A percentile compares a stretch with the other conserved stretches of the same genome.
phyloP scores from a whole-genome alignment of 2,888 invertebrate species.

The Hololepta plana region DNA sequence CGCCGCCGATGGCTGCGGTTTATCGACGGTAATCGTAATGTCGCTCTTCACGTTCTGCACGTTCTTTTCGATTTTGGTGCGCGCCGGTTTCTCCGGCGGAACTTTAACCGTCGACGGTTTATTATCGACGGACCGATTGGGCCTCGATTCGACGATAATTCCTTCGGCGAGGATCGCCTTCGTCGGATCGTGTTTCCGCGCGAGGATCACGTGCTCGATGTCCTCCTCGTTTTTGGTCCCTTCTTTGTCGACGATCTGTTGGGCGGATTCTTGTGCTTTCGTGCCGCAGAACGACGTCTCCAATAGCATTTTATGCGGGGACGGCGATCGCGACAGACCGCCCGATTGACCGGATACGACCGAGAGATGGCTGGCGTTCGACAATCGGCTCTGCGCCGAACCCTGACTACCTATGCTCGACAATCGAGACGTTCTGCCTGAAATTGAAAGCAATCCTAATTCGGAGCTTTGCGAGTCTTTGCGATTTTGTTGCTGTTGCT shows the following conservation, averaged over 20 bases:
- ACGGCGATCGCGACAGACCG: conserved; percentile 50
- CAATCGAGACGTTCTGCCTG: conserved; percentile 64
- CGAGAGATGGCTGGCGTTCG: conserved; percentile 36
- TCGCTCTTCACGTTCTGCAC: conserved; percentile 12
- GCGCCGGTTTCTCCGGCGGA: conserved; percentile 15
- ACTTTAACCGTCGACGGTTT: conserved; percentile 17
- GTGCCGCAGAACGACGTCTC: conserved; percentile 85
- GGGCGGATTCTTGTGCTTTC: conserved; percentile 37
- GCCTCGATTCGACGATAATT: conserved; percentile 21
- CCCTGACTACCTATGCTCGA: conserved; percentile 56
- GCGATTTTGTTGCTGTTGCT: conserved; percentile 23
- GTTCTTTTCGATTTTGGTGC: conserved; percentile 5
- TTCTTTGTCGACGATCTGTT: conserved; percentile 12
- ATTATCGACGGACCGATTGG: not conserved
- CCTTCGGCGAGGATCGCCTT: conserved; percentile 45
- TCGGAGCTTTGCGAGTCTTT: conserved; percentile 44
- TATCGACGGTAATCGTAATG: conserved; percentile 23
- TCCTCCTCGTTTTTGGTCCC: conserved; percentile 27
- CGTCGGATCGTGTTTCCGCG: conserved; percentile 44
- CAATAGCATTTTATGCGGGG: conserved; percentile 77
- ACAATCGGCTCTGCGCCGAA: conserved; percentile 24
- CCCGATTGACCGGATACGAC: conserved; percentile 35
- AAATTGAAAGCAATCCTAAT: conserved; percentile 52
- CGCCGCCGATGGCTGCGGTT: too few relatives aligned
- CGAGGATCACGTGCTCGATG: conserved; percentile 35